These are phyloP conservation scores for Machimus rusticus DNA, from an alignment of 2,888 invertebrate species.

Conservation along the genomic window DNA sequence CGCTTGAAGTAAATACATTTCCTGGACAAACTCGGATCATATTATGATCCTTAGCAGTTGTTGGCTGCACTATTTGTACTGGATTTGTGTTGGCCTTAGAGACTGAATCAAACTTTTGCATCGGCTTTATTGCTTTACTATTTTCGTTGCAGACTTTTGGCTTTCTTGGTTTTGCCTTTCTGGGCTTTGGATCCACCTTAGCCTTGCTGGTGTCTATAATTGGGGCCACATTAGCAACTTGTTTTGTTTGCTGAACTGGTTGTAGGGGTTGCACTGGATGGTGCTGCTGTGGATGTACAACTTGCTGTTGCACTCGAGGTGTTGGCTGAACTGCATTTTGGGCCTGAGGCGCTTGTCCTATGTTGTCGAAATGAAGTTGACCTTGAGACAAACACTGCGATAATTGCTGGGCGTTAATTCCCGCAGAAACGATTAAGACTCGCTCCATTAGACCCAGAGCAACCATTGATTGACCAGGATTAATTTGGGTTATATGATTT, in stretches of 20 bases:
- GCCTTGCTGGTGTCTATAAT: constrained; percentile 62
- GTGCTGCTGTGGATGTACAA: constrained; percentile 57
- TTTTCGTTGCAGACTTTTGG: constrained; percentile 48
- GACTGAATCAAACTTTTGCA: constrained; percentile 60
- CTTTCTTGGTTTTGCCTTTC: constrained; percentile 53
- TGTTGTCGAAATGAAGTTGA: constrained; percentile 63
- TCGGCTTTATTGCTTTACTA: constrained; percentile 59
- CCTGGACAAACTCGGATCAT: background rate
- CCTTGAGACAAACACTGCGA: constrained; percentile 62
- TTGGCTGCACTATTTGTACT: constrained; percentile 61
- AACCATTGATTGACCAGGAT: constrained; percentile 60
- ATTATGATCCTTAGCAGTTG: constrained; percentile 48
- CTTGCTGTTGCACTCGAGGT: constrained; percentile 56
- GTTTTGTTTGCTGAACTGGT: constrained; percentile 55
- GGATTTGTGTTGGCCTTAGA: constrained; percentile 61
- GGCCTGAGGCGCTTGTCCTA: constrained; percentile 53
- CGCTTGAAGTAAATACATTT: background rate
- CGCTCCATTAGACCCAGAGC: constrained; percentile 62
- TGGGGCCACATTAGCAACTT: constrained; percentile 62
- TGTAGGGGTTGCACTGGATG: constrained; percentile 50
- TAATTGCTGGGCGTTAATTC: constrained; percentile 62
- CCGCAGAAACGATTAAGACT: constrained; percentile 61
- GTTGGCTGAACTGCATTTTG: constrained; percentile 51
- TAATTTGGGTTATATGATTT: constrained; percentile 63
- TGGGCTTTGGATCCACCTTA: constrained; percentile 49